These are phyloP conservation scores for Chrysolina haemoptera DNA, from an alignment of 2,888 invertebrate species.

Conservation along the genomic window DNA sequence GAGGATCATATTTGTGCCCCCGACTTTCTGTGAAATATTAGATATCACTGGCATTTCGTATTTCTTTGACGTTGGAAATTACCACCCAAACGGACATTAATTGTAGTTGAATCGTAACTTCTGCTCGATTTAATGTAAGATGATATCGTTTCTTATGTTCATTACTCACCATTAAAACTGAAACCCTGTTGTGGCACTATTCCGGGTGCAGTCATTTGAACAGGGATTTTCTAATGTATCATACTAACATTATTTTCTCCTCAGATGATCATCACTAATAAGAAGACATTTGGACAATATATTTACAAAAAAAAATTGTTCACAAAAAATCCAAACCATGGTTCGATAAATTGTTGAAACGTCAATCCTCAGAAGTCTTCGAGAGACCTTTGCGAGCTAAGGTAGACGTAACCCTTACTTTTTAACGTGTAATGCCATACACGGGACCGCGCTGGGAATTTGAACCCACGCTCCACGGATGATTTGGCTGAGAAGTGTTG, in stretches of 20 bases:
- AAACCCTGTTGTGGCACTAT: background rate
- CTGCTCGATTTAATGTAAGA: slow-evolving; percentile 42
- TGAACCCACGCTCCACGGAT: no score
- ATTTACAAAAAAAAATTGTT: no score
- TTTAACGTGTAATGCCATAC: no score
- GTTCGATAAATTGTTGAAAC: no score
- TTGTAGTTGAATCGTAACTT: slow-evolving; percentile 44
- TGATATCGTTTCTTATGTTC: slow-evolving; percentile 33
- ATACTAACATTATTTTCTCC: background rate
- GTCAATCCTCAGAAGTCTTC: no score
- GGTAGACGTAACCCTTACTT: no score
- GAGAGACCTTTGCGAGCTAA: no score
- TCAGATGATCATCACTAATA: no score
- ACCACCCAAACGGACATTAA: slow-evolving; percentile 47
- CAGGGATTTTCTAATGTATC: background rate
- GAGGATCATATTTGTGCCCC: slow-evolving; percentile 64
- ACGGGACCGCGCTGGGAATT: no score
- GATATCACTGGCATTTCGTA: slow-evolving; percentile 50
- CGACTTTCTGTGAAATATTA: slow-evolving; percentile 55
- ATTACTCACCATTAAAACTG: slow-evolving; percentile 2
- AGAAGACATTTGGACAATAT: no score
- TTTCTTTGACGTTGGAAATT: slow-evolving; percentile 51
- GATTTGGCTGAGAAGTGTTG: no score
- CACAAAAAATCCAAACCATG: no score
- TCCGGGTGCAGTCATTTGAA: background rate